Conservation (phyloP, 1,140 invertebrate genomes). For the Berghia stephanieae region DNA sequence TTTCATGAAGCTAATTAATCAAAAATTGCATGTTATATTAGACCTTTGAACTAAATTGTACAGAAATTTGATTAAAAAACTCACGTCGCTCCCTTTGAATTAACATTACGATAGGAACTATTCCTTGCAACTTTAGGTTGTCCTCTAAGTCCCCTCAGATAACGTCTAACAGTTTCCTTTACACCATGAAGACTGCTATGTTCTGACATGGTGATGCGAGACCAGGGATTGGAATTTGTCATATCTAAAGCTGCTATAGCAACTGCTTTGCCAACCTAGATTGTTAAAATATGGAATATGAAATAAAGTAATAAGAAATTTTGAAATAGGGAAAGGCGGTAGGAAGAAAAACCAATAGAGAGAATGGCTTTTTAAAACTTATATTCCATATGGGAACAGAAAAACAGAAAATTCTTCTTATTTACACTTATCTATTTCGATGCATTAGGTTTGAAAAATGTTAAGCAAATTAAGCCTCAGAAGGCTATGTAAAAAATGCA, state of each 20-base stretch:
- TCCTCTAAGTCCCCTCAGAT: constrained; percentile 57
- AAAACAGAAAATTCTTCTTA: too few relatives aligned
- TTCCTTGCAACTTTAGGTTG: constrained; percentile 50
- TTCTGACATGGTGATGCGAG: constrained; percentile 80
- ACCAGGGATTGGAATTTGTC: constrained; percentile 80
- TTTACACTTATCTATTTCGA: too few relatives aligned
- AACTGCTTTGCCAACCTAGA: constrained; percentile 85
- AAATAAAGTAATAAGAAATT: too few relatives aligned
- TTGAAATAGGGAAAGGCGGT: too few relatives aligned
- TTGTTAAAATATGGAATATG: too few relatives aligned
- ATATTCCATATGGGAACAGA: too few relatives aligned
- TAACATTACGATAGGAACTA: constrained; percentile 35
- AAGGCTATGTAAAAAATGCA: too few relatives aligned
- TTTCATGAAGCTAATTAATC: background rate
- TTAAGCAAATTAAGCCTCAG: too few relatives aligned
- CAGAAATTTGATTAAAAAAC: background rate
- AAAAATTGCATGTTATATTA: background rate
- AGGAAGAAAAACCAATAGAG: too few relatives aligned
- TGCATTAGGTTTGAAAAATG: too few relatives aligned
- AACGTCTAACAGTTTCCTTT: constrained; percentile 74
- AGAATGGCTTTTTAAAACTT: too few relatives aligned
- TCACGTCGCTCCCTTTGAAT: background rate
- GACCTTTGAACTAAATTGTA: too few relatives aligned
- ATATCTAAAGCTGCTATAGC: constrained; percentile 85
- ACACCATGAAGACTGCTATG: constrained; percentile 78